Evolutionary conservation across 2,888 invertebrate genomes (phyloP), one percentile per base, ranked within the genome.

Genomic region (Pachycephus smyrnensis): DNA sequence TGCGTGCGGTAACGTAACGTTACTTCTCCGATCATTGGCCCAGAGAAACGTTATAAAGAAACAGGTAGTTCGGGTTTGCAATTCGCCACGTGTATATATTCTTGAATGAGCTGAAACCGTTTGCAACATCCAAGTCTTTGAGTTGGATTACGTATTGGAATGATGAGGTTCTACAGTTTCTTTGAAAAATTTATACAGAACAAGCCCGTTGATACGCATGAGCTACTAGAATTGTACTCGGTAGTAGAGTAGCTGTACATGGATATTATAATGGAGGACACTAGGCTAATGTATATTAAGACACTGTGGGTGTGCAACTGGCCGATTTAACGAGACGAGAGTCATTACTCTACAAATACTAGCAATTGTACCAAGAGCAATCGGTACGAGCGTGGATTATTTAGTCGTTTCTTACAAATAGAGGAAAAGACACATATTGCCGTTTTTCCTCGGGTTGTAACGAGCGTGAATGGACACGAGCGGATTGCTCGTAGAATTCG

Each of bases 381-480:
- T 55, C 55, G 55, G 55, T 55, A 55, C 55, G 55, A 55, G 55
- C 55, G 55, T 55, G 23, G 55, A 55, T 55, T 55, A 55, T 55
- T 55, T 55, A 23, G 23, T 55, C 2, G 55, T 55, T 55, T 55
- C 55, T 55, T 55, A 23, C 55, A 23, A 55, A 55, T 6, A 9
- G 55, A 55, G 55, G 40, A 23, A 55, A 55, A 55, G 55, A 55
- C 55, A 35, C 35, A 35, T 35, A 35, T 35, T 3, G 35, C 35
- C 35, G 23, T 55, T 55, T 55, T 69, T 31, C 40, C 71, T 40
- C 31, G 37, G 32, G 37, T 71, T 71, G 76, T 71, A 69, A 76
- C 76, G 31, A 37, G 68, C 69, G 36, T 71, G 76, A 71, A 69
- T 37, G 69, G 31, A 37, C 69, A 36, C 37, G 33, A 68, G 71